These are phyloP conservation scores for Medauroidea extradentata DNA, from an alignment of 1,140 invertebrate genomes.

Conservation along the genomic window DNA sequence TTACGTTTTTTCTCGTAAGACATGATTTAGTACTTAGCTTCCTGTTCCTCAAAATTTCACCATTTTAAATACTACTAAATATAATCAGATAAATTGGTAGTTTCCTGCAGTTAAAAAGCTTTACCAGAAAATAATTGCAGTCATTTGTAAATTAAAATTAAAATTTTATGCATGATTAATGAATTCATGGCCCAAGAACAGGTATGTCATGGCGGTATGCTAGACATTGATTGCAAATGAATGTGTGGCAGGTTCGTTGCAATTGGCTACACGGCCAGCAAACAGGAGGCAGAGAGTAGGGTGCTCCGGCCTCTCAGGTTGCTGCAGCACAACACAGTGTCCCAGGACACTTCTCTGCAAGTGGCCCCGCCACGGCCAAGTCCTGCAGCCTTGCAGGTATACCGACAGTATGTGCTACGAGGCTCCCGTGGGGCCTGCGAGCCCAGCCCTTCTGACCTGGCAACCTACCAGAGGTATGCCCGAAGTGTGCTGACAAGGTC, in stretches of 20 bases:
- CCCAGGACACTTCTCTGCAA: conserved; percentile 46
- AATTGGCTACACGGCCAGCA: conserved; percentile 53
- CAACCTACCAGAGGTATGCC: conserved; percentile 43
- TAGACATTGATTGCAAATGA: conserved; percentile 16
- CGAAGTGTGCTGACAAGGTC: background rate
- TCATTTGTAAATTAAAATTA: no score
- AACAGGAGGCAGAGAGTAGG: conserved; percentile 46
- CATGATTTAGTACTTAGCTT: no score
- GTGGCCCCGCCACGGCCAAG: conserved; percentile 58
- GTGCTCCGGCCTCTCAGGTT: conserved; percentile 29
- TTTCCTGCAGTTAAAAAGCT: no score
- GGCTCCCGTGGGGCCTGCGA: conserved; percentile 41
- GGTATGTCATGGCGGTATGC: conserved; percentile 15
- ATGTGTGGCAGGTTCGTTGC: conserved; percentile 49
- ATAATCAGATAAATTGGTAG: no score
- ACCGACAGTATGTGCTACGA: conserved; percentile 58
- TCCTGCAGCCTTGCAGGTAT: conserved; percentile 56
- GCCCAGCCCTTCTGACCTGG: conserved; percentile 41
- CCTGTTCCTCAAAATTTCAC: no score
- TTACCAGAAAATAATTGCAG: no score
- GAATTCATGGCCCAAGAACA: no score
- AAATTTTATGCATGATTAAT: no score
- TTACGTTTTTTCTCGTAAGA: no score
- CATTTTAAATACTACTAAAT: no score
- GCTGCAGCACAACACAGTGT: conserved; percentile 44